These are phyloP conservation scores for Limenitis camilla DNA, from an alignment of 2,888 invertebrate genomes.

Conservation along the genomic window DNA sequence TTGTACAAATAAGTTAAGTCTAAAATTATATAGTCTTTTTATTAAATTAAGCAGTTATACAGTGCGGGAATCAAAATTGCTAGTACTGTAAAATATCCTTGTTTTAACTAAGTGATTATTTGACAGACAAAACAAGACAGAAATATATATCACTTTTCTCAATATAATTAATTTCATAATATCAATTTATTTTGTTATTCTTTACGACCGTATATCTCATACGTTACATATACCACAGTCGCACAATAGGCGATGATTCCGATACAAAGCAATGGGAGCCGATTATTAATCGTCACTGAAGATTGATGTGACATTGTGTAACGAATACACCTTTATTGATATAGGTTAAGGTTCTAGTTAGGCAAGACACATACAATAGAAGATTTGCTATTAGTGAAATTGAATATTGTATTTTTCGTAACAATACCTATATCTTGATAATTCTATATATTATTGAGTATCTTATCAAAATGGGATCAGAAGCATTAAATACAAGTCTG, in stretches of 20 bases:
- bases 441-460: too few relatives aligned
- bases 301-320: constrained; percentile 57
- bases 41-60: too few relatives aligned
- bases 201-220: constrained; percentile 34
- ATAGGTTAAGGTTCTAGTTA: constrained; percentile 51
- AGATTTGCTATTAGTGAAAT: constrained; percentile 7
- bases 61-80: too few relatives aligned
- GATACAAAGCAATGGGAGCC: constrained; percentile 52
- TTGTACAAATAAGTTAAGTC: too few relatives aligned
- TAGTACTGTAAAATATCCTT: too few relatives aligned
- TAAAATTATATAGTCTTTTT: too few relatives aligned
- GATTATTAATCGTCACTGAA: constrained; percentile 54
- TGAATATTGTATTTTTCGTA: background rate
- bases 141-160: background rate
- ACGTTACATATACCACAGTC: constrained; percentile 36
- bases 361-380: constrained; percentile 23
- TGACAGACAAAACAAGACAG: too few relatives aligned
- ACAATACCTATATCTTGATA: background rate
- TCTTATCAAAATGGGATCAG: too few relatives aligned
- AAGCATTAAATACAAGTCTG: too few relatives aligned
- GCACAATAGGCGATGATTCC: constrained; percentile 58
- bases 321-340: constrained; percentile 39
- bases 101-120: too few relatives aligned
- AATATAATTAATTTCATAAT: background rate
- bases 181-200: background rate